Evolutionary conservation across 2,888 invertebrate genomes (phyloP), one percentile per base, ranked within the genome.

Genomic region (Tenodera sinensis): DNA sequence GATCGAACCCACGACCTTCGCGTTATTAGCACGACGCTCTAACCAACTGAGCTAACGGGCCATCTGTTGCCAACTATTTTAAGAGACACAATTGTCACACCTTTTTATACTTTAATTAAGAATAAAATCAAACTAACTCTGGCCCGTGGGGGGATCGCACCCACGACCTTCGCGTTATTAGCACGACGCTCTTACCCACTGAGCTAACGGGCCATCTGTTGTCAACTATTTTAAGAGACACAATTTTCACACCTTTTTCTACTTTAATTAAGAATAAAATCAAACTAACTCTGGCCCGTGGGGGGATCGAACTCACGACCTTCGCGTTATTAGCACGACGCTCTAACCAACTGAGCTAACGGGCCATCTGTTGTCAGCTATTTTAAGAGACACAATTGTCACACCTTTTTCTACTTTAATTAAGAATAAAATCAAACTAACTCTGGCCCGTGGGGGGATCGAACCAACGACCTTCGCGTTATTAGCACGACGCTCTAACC

Each of bases 271-370:
- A n/a, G n/a, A n/a, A n/a, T n/a, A n/a, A n/a, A n/a, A n/a, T n/a
- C n/a, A n/a, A n/a, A n/a, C n/a, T 34, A 34, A 30, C 30, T 28
- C 14, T 83, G 89, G 89, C 89, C 89, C 89, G 88, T 89, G 89
- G 86, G 89, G 89, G 89, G 89, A 89, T 89, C 89, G 89, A 89
- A 89, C 89, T 88, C 89, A 88, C 89, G 89, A 89, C 89, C 89
- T 90, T 89, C 90, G 90, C 90, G 90, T 90, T 90, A 90, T 90
- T 90, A 90, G 89, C 90, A 90, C 90, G 90, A 89, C 90, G 90
- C 90, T 89, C 90, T 90, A 90, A 89, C 90, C 90, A 90, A 88
- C 90, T 89, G 90, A 90, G 90, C 90, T 90, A 90, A 89, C 89
- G 88, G 90, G 89, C 90, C 90, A 34, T n/a, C n/a, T n/a, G n/a